Evolutionary conservation across 2,888 invertebrate species (phyloP), one percentile per base, ranked within the genome.

Genomic region (Epinotia nisella): DNA sequence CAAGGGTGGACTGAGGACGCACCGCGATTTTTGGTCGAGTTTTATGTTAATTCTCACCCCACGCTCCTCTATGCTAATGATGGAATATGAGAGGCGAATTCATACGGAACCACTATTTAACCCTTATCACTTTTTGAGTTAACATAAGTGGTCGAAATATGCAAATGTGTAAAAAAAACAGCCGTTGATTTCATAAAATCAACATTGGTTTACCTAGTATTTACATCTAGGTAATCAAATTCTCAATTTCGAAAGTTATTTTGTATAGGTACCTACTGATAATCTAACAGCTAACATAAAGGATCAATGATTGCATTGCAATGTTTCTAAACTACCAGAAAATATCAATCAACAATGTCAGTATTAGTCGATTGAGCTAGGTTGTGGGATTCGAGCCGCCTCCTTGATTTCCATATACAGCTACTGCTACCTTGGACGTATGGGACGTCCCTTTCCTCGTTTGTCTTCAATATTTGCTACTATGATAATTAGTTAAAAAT

Each of bases 1-100:
- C 87, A 82, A 85, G 83, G 84, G 82, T 76, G 78, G 78, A 83
- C 82, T 83, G 59, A 75, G 77, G 76, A 76, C 80, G 76, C 76
- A 80, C 82, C 82, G 85, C 84, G 89, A 91, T 90, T 91, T 90
- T 88, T 88, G 84, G 86, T 82, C 67, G 83, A 84, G 83, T 87
- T 90, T 89, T 90, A 91, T 90, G 90, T 85, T 87, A 90, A 91
- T 90, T 78, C 78, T 78, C 77, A 79, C 81, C 83, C 82, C 76
- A 78, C 81, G 82, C 78, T 77, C 77, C 82, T 85, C 81, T 90
- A 91, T 91, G 89, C 82, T 89, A 90, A 91, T 90, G 81, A 81
- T 76, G 75, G 83, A 85, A 85, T 85, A 84, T 83, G 85, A 83
- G 83, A 80, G 74, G 74, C 75, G 84, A 84, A 85, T 87, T 84